A percentile compares a stretch with the other conserved stretches of the same genome.
These are phyloP conservation scores for Chorisops tibialis DNA, from an alignment of 2,888 invertebrate genomes.

Conservation along the genomic window DNA sequence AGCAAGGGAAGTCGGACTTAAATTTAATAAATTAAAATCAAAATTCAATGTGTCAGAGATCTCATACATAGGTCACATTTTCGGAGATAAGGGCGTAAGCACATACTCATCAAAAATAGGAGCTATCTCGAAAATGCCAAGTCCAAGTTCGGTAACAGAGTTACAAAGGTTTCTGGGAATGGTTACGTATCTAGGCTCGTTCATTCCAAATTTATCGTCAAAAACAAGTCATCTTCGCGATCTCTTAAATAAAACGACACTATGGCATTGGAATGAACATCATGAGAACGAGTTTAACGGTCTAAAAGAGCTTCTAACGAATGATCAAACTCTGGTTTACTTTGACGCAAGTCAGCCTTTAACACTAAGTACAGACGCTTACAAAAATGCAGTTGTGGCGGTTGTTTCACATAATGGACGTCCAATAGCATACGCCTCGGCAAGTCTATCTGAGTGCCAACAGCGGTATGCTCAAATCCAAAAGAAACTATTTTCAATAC, in stretches of 20 bases:
- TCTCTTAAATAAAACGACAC: conserved; percentile 30
- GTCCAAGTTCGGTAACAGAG: conserved; percentile 25
- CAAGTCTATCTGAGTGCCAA: background rate
- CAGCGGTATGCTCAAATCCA: too few relatives aligned
- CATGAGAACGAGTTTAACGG: conserved; percentile 30
- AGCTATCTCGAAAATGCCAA: conserved; percentile 27
- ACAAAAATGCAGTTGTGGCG: conserved; percentile 33
- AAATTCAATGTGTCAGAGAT: conserved; percentile 29
- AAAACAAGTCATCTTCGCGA: conserved; percentile 21
- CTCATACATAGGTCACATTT: too few relatives aligned
- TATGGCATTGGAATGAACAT: conserved; percentile 32
- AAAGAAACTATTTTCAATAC: conserved; percentile 41
- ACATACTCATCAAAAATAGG: conserved; percentile 19
- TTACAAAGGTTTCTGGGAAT: conserved; percentile 29
- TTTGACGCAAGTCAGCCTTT: too few relatives aligned
- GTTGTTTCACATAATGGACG: too few relatives aligned
- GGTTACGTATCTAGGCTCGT: too few relatives aligned
- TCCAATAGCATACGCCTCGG: conserved; percentile 6
- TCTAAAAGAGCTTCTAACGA: too few relatives aligned
- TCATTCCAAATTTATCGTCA: too few relatives aligned
- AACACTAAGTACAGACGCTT: too few relatives aligned
- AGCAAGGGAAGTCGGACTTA: conserved; percentile 19
- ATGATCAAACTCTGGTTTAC: too few relatives aligned
- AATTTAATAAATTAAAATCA: conserved; percentile 30
- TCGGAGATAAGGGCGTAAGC: conserved; percentile 6